Conservation (phyloP, 2,888 invertebrate genomes). For the Phengaris arion region DNA sequence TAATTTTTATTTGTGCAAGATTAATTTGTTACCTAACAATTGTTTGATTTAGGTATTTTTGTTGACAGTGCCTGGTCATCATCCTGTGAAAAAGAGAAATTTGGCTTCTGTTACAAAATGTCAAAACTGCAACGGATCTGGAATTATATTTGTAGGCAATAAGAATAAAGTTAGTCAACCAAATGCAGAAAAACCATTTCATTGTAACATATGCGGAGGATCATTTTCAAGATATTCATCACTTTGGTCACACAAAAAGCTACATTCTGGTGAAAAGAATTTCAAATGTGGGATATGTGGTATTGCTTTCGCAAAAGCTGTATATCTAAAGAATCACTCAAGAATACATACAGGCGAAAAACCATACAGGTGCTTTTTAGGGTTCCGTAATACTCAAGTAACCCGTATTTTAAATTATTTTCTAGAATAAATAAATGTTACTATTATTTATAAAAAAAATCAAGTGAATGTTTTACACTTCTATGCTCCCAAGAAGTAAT, state of each 20-base stretch:
- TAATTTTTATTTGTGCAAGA: too few species aligned
- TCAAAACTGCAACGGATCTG: conserved; percentile 93
- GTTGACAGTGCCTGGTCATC: conserved; percentile 77
- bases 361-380: conserved; percentile 62
- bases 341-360: conserved; percentile 90
- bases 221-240: conserved; percentile 91
- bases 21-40: too few species aligned
- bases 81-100: conserved; percentile 91
- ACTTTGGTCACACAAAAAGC: conserved; percentile 92
- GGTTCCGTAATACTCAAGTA: too few species aligned
- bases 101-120: conserved; percentile 91
- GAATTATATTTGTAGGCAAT: conserved; percentile 87
- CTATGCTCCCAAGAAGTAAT: too few species aligned
- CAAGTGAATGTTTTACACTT: too few species aligned
- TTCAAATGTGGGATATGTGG: conserved; percentile 94
- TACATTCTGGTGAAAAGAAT: conserved; percentile 90
- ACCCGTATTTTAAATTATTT: background rate
- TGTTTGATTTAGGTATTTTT: background rate
- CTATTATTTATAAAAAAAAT: background rate
- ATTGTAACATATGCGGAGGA: conserved; percentile 92
- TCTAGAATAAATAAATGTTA: background rate
- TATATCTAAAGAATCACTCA: conserved; percentile 93
- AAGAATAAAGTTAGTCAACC: conserved; percentile 80
- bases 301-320: conserved; percentile 92
- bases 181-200: conserved; percentile 89